Base-by-base conservation (phyloP, 2,888 invertebrate species). In the Hypselothyrea guttata region DNA sequence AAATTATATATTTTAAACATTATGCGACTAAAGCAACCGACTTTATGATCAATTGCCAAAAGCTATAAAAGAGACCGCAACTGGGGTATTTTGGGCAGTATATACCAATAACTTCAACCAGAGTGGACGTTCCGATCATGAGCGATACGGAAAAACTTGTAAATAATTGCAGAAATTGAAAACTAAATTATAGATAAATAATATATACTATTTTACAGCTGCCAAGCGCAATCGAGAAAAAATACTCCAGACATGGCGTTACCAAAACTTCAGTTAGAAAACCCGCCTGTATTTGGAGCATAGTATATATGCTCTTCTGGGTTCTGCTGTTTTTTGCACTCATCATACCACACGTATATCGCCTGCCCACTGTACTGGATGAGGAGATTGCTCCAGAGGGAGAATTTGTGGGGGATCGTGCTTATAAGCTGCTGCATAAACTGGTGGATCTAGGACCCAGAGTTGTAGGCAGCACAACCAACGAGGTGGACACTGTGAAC, bases 391-490 rank as follows among this genome's bases (percentile, higher is more conserved):
- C 44, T 0, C 18, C 57, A 1, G 42, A 86, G 55, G 91, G 90
- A 8, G 88, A 90, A 57, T 95, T 95, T 84, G 92, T 94, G 53
- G 93, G 93, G 7, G 93, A 94, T 87, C 90, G 94, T 71, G 95
- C 95, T 0, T 90, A 92, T 7, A 28, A 57, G 2, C 27, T 12
- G 0, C 46, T 68, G 0, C 41, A 44, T 9, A 53, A 57, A 40
- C 45, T 13, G 13, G 63, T 7, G 13, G 88, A 69, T 33, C 89
- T 94, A 45, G 95, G 95, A 0, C 93, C 94, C 0, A 91, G 94
- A 70, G 92, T 94, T 1, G 92, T 92, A 8, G 95, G 95, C 7
- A 94, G 94, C 78, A 89, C 92, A 53, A 93, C 92, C 71, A 95
- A 95, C 89, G 95, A 95, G 90, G 91, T 92, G 4, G 77, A 90